These are phyloP conservation scores for Xyrauchen texanus DNA, from an alignment of 2,113 vertebrate species.

Conservation along the genomic window DNA sequence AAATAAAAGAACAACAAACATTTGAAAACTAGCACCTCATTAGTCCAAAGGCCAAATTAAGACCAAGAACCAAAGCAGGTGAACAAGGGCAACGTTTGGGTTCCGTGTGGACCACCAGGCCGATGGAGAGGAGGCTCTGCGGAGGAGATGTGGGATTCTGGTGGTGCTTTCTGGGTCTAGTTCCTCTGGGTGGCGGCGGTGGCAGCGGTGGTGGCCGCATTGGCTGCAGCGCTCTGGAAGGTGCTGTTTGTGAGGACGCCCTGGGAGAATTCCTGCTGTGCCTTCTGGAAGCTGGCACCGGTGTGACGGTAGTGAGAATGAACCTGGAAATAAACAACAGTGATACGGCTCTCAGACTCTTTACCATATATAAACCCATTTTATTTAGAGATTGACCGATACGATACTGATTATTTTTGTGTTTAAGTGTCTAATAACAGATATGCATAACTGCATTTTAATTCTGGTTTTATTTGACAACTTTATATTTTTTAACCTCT, in stretches of 20 bases:
- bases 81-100: background rate
- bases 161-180: constrained; percentile 18
- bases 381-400: too few relatives aligned
- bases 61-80: background rate
- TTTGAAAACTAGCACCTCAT: background rate
- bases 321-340: constrained; percentile 72
- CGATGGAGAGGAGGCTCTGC: too few relatives aligned
- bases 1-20: background rate
- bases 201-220: constrained; percentile 79
- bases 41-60: background rate
- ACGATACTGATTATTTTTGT: too few relatives aligned
- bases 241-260: constrained; percentile 86
- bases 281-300: constrained; percentile 93
- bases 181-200: constrained; percentile 80
- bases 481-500: too few relatives aligned
- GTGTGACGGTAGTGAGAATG: constrained; percentile 89
- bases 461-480: too few relatives aligned
- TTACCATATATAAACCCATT: too few relatives aligned
- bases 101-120: background rate
- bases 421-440: too few relatives aligned
- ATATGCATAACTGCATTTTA: too few relatives aligned
- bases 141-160: background rate
- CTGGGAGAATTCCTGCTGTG: constrained; percentile 94
- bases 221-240: constrained; percentile 80
- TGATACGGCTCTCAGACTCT: too few relatives aligned